Conservation (phyloP, 2,797 vertebrate genomes). For the Odontamblyopus lacepedii region DNA sequence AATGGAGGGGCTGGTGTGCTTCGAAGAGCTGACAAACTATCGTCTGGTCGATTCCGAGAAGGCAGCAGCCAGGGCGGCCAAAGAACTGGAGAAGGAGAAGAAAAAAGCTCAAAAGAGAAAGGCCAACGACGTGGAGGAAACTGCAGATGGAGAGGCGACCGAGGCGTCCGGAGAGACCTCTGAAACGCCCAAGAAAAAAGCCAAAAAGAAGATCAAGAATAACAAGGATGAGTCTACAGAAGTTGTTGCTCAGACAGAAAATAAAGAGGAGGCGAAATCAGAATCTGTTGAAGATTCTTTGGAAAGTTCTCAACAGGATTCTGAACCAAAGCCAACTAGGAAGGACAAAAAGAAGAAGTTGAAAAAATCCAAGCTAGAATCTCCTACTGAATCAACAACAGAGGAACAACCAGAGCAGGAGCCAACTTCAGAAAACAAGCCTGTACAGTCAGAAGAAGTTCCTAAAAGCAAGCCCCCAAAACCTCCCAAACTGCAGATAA, state of each 20-base stretch:
- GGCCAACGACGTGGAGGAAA: constrained; percentile 30
- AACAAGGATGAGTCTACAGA: constrained; percentile 31
- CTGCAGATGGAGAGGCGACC: constrained; percentile 28
- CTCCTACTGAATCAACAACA: constrained; percentile 7
- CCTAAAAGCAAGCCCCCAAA: constrained; percentile 29
- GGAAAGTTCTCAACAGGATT: constrained; percentile 1
- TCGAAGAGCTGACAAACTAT: constrained; percentile 93
- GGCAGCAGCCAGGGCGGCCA: constrained; percentile 24
- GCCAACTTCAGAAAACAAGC: constrained; percentile 15
- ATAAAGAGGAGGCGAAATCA: constrained; percentile 16
- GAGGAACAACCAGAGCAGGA: constrained; percentile 18
- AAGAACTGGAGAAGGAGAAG: constrained; percentile 16
- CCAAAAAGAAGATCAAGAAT: constrained; percentile 60
- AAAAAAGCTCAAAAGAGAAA: constrained; percentile 68
- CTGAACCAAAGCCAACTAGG: constrained; percentile 22
- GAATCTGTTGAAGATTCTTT: constrained; percentile 14
- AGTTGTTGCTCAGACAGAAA: constrained; percentile 15
- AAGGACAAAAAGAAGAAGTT: constrained; percentile 33
- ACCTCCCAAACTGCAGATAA: constrained; percentile 68
- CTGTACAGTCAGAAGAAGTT: constrained; percentile 13
- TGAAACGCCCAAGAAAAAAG: constrained; percentile 50
- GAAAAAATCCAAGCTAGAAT: constrained; percentile 31
- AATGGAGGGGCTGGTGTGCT: constrained; percentile 86
- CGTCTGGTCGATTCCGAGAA: constrained; percentile 79
- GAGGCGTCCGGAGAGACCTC: constrained; percentile 4